Evolutionary conservation across 2,888 invertebrate genomes (phyloP).

Genomic region (Eupeodes latifasciatus): DNA sequence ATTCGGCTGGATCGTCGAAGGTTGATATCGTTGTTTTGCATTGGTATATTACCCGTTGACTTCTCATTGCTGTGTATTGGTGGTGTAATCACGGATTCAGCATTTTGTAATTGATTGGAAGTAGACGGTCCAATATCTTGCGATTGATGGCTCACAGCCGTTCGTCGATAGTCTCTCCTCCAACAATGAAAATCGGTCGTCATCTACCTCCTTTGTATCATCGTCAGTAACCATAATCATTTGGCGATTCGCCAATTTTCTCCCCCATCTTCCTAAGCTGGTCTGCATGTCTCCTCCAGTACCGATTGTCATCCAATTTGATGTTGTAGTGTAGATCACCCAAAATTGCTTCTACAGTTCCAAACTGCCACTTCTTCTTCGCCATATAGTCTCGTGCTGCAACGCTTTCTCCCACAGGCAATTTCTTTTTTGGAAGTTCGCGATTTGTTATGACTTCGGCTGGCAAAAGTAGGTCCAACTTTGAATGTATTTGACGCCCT

Average conservation of each 20-base stretch:
- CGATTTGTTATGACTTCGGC: slow-evolving; percentile 19
- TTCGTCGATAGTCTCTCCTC: background rate
- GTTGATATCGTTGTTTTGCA: slow-evolving; percentile 5
- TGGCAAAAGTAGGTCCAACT: slow-evolving; percentile 34
- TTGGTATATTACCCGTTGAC: background rate
- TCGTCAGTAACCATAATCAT: background rate
- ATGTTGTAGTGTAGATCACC: slow-evolving; percentile 36
- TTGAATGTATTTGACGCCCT: slow-evolving; percentile 37
- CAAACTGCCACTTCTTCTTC: slow-evolving; percentile 24
- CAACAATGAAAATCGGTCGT: slow-evolving; percentile 7
- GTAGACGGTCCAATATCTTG: background rate
- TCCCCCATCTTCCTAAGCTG: slow-evolving; percentile 34
- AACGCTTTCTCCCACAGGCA: slow-evolving; percentile 33
- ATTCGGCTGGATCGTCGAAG: slow-evolving; percentile 28
- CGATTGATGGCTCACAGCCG: background rate
- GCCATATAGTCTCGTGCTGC: slow-evolving; percentile 13
- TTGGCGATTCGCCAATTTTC: background rate
- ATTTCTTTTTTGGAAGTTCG: slow-evolving; percentile 1
- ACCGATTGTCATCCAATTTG: slow-evolving; percentile 30
- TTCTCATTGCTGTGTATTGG: slow-evolving; percentile 1
- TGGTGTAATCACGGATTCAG: background rate
- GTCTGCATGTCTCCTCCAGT: slow-evolving; percentile 26
- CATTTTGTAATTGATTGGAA: slow-evolving; percentile 7
- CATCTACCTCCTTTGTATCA: background rate
- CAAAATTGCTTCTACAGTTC: slow-evolving; percentile 14